Percentiles rank a stretch among this genome's conserved stretches.
Evolutionary conservation across 2,888 invertebrate genomes (phyloP).

Genomic region (Agonopterix heracliana): DNA sequence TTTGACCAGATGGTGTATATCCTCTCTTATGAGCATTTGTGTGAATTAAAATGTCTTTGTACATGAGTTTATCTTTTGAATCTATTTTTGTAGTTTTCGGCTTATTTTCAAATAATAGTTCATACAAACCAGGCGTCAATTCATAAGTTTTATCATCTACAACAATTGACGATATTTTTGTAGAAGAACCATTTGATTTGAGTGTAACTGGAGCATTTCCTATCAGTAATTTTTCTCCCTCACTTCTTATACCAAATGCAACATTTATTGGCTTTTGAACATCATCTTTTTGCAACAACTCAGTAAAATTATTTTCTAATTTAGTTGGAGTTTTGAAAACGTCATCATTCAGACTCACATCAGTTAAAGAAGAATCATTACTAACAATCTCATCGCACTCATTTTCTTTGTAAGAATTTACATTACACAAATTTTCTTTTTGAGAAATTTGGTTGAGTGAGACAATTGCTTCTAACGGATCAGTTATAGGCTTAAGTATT

Average conservation of each 20-base stretch:
- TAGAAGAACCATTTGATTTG: not conserved
- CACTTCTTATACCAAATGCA: not conserved
- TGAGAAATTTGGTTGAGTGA: not conserved
- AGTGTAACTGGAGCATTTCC: not conserved
- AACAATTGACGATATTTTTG: no score
- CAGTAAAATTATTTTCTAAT: no score
- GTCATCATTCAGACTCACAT: no score
- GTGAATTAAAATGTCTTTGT: not conserved
- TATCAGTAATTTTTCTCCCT: not conserved
- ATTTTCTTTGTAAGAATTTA: no score
- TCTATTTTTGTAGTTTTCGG: not conserved
- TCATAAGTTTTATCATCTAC: not conserved
- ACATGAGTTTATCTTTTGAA: not conserved
- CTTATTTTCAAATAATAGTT: not conserved
- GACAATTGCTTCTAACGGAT: not conserved
- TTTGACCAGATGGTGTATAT: not conserved
- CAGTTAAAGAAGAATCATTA: no score
- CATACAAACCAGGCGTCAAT: not conserved
- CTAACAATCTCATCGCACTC: no score
- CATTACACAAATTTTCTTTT: no score
- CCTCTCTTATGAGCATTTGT: not conserved
- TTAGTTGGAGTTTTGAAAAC: no score
- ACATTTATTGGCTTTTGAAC: not conserved
- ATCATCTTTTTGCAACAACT: no score
- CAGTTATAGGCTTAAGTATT: conserved; percentile 6